Conservation (phyloP, 1,140 invertebrate genomes). For the Drosophila malerkotliana region DNA sequence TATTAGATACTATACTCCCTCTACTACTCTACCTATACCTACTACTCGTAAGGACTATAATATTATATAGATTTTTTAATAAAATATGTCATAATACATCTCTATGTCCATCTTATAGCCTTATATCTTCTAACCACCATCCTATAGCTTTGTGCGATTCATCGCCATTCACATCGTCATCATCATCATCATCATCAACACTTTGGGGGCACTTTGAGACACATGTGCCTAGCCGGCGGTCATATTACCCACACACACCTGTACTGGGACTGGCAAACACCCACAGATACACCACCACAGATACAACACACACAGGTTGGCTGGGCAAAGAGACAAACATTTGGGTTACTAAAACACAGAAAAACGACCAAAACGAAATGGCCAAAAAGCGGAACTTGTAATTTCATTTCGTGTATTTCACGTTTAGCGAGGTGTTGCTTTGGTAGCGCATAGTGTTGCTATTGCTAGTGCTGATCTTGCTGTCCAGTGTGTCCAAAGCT, state of each 20-base stretch:
- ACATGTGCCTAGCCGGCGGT: conserved; percentile 74
- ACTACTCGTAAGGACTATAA: too few species aligned
- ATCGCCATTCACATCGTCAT: conserved; percentile 58
- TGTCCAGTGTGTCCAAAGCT: conserved; percentile 19
- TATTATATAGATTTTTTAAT: too few species aligned
- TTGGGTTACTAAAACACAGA: conserved; percentile 78
- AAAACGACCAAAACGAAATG: conserved; percentile 41
- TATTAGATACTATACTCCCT: too few species aligned
- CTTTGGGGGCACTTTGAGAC: conserved; percentile 66
- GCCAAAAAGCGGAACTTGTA: conserved; percentile 78
- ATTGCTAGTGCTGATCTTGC: conserved; percentile 14
- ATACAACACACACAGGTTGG: background rate
- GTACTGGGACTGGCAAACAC: background rate
- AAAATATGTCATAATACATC: too few species aligned
- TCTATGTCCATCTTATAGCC: too few species aligned
- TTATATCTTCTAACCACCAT: conserved; percentile 34
- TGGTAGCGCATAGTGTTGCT: conserved; percentile 28
- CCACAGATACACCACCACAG: conserved; percentile 3
- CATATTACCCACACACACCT: conserved; percentile 24
- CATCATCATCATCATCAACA: conserved; percentile 54
- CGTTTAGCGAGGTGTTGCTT: conserved; percentile 65
- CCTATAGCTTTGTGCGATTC: conserved; percentile 25
- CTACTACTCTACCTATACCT: too few species aligned
- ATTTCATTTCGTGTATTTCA: conserved; percentile 78
- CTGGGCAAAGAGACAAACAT: conserved; percentile 44